Conservation (phyloP, 2,113 vertebrate species). For the Balaenoptera acutorostrata region DNA sequence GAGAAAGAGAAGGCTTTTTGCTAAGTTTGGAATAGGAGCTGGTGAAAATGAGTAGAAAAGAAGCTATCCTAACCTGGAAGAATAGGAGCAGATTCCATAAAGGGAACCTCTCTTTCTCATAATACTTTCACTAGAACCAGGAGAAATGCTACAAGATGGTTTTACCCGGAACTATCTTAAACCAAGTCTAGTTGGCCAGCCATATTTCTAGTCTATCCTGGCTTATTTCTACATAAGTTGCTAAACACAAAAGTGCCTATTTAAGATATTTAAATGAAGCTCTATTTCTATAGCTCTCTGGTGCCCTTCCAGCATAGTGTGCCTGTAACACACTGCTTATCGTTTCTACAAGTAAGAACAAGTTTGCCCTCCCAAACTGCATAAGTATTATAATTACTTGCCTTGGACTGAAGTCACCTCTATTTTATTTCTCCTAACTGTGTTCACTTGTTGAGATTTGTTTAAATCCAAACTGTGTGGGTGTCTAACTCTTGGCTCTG, state of each 20-base stretch:
- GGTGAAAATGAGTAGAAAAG: background rate
- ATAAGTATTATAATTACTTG: conserved; percentile 49
- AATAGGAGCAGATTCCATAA: background rate
- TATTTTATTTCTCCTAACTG: conserved; percentile 58
- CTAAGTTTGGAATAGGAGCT: background rate
- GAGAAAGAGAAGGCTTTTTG: background rate
- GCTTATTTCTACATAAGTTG: background rate
- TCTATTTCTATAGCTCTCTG: background rate
- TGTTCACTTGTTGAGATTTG: conserved; percentile 63
- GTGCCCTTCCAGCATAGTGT: conserved; percentile 13
- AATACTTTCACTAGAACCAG: background rate
- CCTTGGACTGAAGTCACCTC: conserved; percentile 66
- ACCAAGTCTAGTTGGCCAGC: background rate
- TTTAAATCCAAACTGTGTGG: conserved; percentile 66
- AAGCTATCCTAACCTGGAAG: background rate
- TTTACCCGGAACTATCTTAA: conserved; percentile 7
- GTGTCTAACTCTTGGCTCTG: conserved; percentile 48
- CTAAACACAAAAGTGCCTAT: conserved; percentile 21
- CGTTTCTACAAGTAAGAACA: conserved; percentile 50
- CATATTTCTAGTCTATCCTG: background rate
- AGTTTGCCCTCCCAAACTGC: conserved; percentile 45
- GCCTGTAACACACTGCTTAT: conserved; percentile 19
- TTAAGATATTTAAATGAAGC: conserved; percentile 39
- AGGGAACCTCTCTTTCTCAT: background rate
- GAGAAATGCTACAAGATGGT: background rate